Evolutionary conservation across 1,140 invertebrate species (phyloP).

Genomic region (Psix sp.): DNA sequence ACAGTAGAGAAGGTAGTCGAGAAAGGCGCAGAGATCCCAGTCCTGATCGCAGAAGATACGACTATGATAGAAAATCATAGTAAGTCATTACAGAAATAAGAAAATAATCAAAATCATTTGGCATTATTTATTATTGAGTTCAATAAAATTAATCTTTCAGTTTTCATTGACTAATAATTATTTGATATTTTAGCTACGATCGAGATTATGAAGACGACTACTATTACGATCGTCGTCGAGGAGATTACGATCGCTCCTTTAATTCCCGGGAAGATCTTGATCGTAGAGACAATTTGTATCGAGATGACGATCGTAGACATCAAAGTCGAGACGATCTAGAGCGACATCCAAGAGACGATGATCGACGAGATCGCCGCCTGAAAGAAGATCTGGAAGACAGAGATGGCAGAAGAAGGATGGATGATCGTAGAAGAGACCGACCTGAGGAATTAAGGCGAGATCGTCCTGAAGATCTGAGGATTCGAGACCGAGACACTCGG

Average conservation of each 20-base stretch:
- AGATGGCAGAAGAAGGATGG: slow-evolving; percentile 67
- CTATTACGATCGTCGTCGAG: slow-evolving; percentile 75
- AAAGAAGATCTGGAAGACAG: slow-evolving; percentile 73
- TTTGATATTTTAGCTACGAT: slow-evolving; percentile 66
- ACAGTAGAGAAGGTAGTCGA: slow-evolving; percentile 72
- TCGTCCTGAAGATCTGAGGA: slow-evolving; percentile 60
- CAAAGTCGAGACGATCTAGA: slow-evolving; percentile 71
- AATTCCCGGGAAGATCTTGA: slow-evolving; percentile 71
- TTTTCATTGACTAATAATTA: not conserved
- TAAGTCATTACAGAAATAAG: slow-evolving; percentile 60
- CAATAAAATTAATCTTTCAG: not conserved
- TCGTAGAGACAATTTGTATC: slow-evolving; percentile 67
- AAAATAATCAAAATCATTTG: too few relatives aligned
- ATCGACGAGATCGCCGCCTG: slow-evolving; percentile 67
- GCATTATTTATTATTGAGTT: too few relatives aligned
- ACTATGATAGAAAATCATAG: slow-evolving; percentile 72
- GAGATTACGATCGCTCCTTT: slow-evolving; percentile 71
- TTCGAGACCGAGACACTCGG: slow-evolving; percentile 60
- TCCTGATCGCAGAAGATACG: slow-evolving; percentile 68
- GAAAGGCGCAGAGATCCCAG: slow-evolving; percentile 70
- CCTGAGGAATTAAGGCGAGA: slow-evolving; percentile 63
- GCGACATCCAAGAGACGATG: slow-evolving; percentile 66
- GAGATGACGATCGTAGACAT: slow-evolving; percentile 69
- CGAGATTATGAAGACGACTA: slow-evolving; percentile 76
- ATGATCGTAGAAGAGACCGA: slow-evolving; percentile 66